Base-by-base conservation (phyloP, 2,888 invertebrate species). In the Marronus borbonicus region DNA sequence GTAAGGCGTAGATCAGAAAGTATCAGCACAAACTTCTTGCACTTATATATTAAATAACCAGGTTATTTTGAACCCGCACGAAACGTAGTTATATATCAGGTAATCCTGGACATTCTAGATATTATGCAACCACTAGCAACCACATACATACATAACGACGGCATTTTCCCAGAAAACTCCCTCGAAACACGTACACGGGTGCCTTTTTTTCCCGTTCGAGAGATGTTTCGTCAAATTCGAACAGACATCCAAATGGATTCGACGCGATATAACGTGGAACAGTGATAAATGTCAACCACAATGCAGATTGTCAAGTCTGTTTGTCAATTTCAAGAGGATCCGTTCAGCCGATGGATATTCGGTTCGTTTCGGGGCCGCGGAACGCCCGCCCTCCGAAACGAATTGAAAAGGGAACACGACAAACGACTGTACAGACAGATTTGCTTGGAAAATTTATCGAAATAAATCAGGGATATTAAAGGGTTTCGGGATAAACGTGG, bases 201-300 rank as follows among this genome's bases (percentile, higher is more conserved):
- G 1, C 44, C 8, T 44, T 44, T 44, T 12, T 44, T 44, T 39
- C 24, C 24, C 31, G 31, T 44, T 44, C 8, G 44, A 44, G 1
- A 12, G 12, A 62, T 62, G 68, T 50, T 50, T 12, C 50, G 50
- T 68, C 49, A 68, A 68, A 68, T 68, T 50, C 50, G 28, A 68
- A 68, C 68, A 68, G 68, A 60, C 60, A 74, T 60, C 60, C 24
- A 24, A 44, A 74, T 60, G 24, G 44, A 74, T 60, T 39, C 24
- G 60, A 44, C 49, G 60, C 72, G 44, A 74, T 74, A 74, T 28
- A 44, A 49, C 72, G n/a, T 20, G 58, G 58, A 58, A 72, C 58
- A 72, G 72, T 60, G 72, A 74, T 74, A 74, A 74, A 74, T 60
- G 72, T 60, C 72, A 74, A 74, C 44, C 72, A 49, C 58, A 74